Evolutionary conservation across 2,888 invertebrate species (phyloP), one percentile per base, ranked within the genome.

Genomic region (Siphlonurus alternatus): DNA sequence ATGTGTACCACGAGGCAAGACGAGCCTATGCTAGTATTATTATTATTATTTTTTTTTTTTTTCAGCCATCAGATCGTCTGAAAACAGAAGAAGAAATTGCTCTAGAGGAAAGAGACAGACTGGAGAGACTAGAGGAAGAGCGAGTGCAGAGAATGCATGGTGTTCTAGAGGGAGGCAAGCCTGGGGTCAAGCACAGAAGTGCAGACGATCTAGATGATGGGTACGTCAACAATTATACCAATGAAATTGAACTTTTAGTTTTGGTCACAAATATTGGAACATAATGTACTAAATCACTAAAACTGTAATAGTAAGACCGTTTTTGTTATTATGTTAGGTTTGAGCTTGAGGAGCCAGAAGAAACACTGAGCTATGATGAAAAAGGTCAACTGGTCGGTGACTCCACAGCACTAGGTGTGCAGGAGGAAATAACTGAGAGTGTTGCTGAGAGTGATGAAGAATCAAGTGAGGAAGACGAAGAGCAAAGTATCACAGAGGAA

Each of bases 141-240:
- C 79, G 93, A 65, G 72, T 87, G 59, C 77, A 81, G 65, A 81
- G 96, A 71, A 96, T 95, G 94, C 79, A 81, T 67, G 88, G 86
- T 5, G 70, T 79, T 3, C 70, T 77, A 66, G 78, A 76, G 65
- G 72, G 74, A 53, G 65, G 70, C 5, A 69, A 70, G 7, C 68
- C 68, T 25, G 71, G 72, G 65, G 72, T 73, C 3, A 83, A 83
- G 69, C 90, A 93, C 73, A 79, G 83, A 75, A 87, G 81, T 66
- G 93, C 92, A 0, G 94, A 94, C 77, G 93, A 91, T 74, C 80
- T 94, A 65, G 92, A 93, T 70, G 92, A 92, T 75, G 87, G 87
- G 73, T 78, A 71, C 66, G 61, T 64, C 59, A 25, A 23, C 2
- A 1, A 18, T 5, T 53, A 1, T 61, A 51, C 19, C 19, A n/a